Evolutionary conservation across 2,797 vertebrate genomes (phyloP), one percentile per base, ranked within the genome.

Genomic region (Acestrorhynchus altus): DNA sequence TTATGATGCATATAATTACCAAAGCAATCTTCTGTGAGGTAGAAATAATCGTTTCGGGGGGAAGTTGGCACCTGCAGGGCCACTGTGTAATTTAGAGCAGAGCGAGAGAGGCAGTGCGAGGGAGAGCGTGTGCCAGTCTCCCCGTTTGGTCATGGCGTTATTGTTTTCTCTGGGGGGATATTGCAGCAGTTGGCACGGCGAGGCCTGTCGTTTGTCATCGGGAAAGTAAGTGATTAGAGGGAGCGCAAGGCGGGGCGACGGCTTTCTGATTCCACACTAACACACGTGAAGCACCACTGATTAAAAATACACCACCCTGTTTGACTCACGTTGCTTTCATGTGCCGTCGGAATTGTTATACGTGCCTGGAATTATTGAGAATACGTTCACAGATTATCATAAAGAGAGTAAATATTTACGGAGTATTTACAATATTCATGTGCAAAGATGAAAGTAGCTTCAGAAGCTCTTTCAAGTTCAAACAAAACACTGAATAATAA

Each of bases 1-100:
- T 93, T 94, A 92, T 88, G 88, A 92, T 92, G 90, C 89, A 90
- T 93, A 90, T 91, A 93, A 94, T 94, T 92, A 93, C 88, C 89
- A 93, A 93, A 93, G 91, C 92, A 93, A 94, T 93, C 91, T 93
- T 92, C 90, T 87, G 86, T 90, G 88, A 88, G 90, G 88, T 87
- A 87, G 84, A 87, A 92, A 93, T 90, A 91, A 92, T 92, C 83
- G 90, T 93, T 93, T 91, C 83, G 86, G 56, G 56, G 85, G 84
- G 84, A 89, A 64, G 81, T 74, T 82, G 82, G 87, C 90, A 92
- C 90, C 89, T 90, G 88, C 87, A 90, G 89, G 89, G 87, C 79
- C 81, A 80, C 83, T 74, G 86, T 83, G 31, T 91, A 86, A 93
- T 91, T 92, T 90, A 88, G 84, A 78, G 69, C 80, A 78, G 54